Evolutionary conservation across 2,888 invertebrate species (phyloP), one percentile per base, ranked within the genome.

Genomic region (Thumatha senex): DNA sequence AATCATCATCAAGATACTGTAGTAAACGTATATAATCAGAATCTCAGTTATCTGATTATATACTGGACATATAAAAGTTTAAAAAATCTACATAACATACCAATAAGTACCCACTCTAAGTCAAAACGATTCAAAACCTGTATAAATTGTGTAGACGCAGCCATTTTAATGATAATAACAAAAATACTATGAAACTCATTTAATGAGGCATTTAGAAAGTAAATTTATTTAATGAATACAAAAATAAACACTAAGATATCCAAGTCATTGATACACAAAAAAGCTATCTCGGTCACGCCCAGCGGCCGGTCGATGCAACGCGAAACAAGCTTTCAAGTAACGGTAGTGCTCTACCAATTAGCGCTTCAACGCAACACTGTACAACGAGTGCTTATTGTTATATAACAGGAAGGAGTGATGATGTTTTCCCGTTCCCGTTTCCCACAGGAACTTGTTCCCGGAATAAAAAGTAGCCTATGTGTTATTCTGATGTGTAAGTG

Each of bases 281-380:
- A 36, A 36, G 14, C 14, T 3, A 72, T 67, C 54, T 71, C 73
- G 70, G 75, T 70, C 74, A 74, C 65, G 71, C 62, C 58, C 57
- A 18, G 42, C 31, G 11, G 30, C 15, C 39, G 9, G 31, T 7
- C 57, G 52, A 49, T 61, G 54, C 67, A 56, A 55, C 55, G 50
- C 33, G 46, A 35, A 33, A 44, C 47, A 15, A 50, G 14, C 35
- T 51, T 50, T 43, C 29, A 40, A 15, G 40, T 78, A 80, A 79
- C 80, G 78, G 78, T 72, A 70, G 56, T 52, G 54, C 40, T 46
- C 45, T 51, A 57, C 69, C 73, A 78, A 80, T 79, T 79, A 79
- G 76, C 65, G 67, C 56, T 33, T 49, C 12, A 33, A 44, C 33
- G 42, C 12, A 43, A 43, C 12, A 43, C 33, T 15, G 33, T 43